Evolutionary conservation across 1,140 invertebrate genomes (phyloP).

Genomic region (Macrocentrus cingulum): DNA sequence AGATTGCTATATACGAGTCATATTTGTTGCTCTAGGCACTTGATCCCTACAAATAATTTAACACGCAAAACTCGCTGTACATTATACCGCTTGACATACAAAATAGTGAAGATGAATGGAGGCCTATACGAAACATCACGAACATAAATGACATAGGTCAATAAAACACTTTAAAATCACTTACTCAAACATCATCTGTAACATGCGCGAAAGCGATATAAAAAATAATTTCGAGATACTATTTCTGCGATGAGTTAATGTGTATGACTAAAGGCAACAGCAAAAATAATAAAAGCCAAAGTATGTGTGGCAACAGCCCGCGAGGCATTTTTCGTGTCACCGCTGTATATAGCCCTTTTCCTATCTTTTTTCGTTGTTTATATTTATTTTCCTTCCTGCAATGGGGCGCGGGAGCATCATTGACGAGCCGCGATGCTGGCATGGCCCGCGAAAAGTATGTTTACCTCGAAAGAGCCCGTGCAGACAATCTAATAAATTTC

Average conservation of each 20-base stretch:
- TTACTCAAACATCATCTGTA: constrained; percentile 27
- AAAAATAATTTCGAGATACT: constrained; percentile 1
- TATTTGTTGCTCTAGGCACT: constrained; percentile 13
- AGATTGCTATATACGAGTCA: constrained; percentile 9
- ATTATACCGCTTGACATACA: not conserved
- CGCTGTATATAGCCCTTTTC: no score
- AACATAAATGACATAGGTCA: no score
- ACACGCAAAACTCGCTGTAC: constrained; percentile 31
- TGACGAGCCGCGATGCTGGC: no score
- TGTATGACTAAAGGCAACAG: not conserved
- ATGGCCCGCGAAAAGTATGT: constrained; percentile 34
- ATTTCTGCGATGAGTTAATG: not conserved
- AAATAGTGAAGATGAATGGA: not conserved
- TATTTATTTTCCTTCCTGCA: no score
- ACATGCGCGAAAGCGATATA: not conserved
- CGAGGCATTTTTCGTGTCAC: no score
- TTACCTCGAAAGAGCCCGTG: constrained; percentile 35
- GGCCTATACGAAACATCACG: constrained; percentile 8
- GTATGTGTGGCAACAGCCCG: not conserved
- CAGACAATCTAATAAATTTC: constrained; percentile 39
- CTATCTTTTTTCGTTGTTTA: no score
- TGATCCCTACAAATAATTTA: constrained; percentile 32
- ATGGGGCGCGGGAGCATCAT: no score
- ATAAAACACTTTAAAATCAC: constrained; percentile 39
- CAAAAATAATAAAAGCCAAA: not conserved